Percentiles rank a stretch among this genome's conserved stretches.
phyloP scores from a whole-genome alignment of 2,888 invertebrate species.

The Pantelozetes paolii region DNA sequence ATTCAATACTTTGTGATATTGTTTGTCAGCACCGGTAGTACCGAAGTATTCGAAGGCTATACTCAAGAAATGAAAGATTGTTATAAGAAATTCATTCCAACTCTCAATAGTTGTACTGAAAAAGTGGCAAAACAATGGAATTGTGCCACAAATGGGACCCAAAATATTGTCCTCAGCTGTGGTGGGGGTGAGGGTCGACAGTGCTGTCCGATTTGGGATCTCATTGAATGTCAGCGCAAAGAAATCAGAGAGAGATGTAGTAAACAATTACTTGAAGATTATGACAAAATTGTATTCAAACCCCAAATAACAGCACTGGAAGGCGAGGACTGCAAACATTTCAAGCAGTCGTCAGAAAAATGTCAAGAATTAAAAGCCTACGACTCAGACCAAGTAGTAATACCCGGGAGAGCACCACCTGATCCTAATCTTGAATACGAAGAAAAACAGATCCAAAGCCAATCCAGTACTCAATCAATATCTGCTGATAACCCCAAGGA shows the following conservation, averaged over 20 bases:
- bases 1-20: neutral
- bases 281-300: neutral
- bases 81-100: conserved; percentile 4
- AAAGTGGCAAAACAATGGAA: neutral
- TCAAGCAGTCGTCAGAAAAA: neutral
- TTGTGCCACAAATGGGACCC: neutral
- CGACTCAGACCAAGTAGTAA: neutral
- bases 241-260: neutral
- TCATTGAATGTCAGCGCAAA: neutral
- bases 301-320: neutral
- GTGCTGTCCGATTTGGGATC: conserved; percentile 5
- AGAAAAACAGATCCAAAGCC: no score
- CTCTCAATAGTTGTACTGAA: neutral
- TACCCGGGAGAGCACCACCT: neutral
- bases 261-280: neutral
- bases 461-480: no score
- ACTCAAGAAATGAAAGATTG: neutral
- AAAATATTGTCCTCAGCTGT: neutral
- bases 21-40: neutral
- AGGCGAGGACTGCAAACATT: neutral
- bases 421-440: no score
- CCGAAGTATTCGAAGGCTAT: neutral
- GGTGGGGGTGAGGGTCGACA: neutral
- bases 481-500: no score
- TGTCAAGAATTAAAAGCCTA: neutral